Conservation (phyloP, 2,888 invertebrate genomes). For the Nomada fucata region DNA sequence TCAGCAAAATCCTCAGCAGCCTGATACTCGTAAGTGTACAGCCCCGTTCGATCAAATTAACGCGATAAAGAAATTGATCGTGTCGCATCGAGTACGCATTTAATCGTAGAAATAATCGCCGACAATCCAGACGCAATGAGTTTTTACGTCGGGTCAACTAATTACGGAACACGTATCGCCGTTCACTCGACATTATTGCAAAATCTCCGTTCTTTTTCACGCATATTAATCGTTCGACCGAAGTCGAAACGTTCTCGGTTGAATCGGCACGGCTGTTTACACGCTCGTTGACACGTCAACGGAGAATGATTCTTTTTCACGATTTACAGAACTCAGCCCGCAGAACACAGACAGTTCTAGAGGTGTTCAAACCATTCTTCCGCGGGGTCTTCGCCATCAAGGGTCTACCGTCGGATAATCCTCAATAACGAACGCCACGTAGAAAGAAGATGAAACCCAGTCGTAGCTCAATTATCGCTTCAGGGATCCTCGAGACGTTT, state of each 20-base stretch:
- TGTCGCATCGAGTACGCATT: not conserved
- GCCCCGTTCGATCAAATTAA: not conserved
- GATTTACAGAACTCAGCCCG: slow-evolving; percentile 90
- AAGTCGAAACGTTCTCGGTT: not conserved
- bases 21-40: slow-evolving; percentile 87
- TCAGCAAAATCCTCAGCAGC: slow-evolving; percentile 88
- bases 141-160: slow-evolving; percentile 1
- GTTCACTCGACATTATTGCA: slow-evolving; percentile 46
- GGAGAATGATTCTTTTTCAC: slow-evolving; percentile 39
- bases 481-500: slow-evolving; percentile 27
- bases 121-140: not conserved
- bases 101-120: too few species aligned
- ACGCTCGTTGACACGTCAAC: not conserved
- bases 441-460: not conserved
- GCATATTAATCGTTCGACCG: not conserved
- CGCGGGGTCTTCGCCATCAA: slow-evolving; percentile 90
- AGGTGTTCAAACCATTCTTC: slow-evolving; percentile 91
- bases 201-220: slow-evolving; percentile 4
- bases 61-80: not conserved
- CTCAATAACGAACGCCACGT: slow-evolving; percentile 43
- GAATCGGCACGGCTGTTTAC: too few species aligned
- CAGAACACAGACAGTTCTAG: slow-evolving; percentile 89
- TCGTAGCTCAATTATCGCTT: slow-evolving; percentile 50
- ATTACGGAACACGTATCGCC: slow-evolving; percentile 30
- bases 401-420: slow-evolving; percentile 85